Evolutionary conservation across 2,113 vertebrate species (phyloP), one percentile per base, ranked within the genome.

Genomic region (Cettia cetti): DNA sequence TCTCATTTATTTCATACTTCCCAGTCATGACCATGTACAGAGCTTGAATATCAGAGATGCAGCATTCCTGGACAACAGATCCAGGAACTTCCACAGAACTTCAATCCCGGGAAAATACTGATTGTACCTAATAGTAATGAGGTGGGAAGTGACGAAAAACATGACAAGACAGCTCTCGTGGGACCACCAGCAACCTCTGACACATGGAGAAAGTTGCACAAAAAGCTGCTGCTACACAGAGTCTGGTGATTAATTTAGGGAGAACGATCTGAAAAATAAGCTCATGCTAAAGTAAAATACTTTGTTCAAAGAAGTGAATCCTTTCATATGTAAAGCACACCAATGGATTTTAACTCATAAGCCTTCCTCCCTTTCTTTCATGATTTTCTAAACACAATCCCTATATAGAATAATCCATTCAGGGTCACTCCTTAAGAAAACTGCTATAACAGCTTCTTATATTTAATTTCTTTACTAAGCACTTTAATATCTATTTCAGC

Each of bases 161-260:
- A 13, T 7, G 45, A 69, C 28, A 47, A 21, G 10, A 16, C n/a
- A 60, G 12, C 22, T 42, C 18, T 22, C 22, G 11, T 40, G 49
- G 26, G 53, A 72, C 53, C 45, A 56, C 39, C 57, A 87, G 20
- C 27, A 49, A 57, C 9, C 42, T 44, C 65, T 44, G 52, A 20
- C 5, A 52, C 9, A 13, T 2, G 5, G 60, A 71, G 33, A 64
- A 35, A 0, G 0, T 39, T 31, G 21, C 15, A 37, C 7, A 54
- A 70, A 70, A 74, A 85, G 15, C 7, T n/a, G 11, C 49, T 76
- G 27, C n/a, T 82, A 56, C 88, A 60, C 19, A 54, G 23, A 56
- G 22, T 16, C 66, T 60, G 60, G 21, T 40, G 11, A 22, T 65
- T 52, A 21, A 6, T 39, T 78, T 42, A 42, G 47, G 52, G 54